Evolutionary conservation across 2,797 vertebrate species (phyloP).

Genomic region (Rhyacichthys aspro): DNA sequence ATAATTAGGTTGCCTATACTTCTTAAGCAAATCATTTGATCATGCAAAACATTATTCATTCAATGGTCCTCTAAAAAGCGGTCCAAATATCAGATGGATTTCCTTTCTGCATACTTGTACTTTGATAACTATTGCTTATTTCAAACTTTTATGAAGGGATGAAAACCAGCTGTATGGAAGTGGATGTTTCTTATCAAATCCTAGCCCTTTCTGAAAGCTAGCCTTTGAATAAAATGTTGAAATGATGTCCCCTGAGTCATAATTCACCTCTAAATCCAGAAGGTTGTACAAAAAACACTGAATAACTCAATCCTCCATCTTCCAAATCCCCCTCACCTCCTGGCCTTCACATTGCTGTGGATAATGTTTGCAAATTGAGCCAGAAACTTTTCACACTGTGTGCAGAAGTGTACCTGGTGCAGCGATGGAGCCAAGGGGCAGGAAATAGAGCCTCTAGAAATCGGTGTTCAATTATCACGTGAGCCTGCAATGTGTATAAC

Average conservation of each 20-base stretch:
- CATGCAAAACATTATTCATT: no score
- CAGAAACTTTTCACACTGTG: conserved; percentile 35
- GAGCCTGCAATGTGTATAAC: conserved; percentile 9
- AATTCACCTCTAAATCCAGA: conserved; percentile 4
- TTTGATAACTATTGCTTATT: background rate
- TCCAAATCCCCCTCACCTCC: conserved; percentile 32
- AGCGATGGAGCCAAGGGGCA: conserved; percentile 9
- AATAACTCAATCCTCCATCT: conserved; percentile 26
- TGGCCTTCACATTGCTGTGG: conserved; percentile 24
- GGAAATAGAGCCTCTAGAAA: conserved; percentile 28
- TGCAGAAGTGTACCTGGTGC: conserved; percentile 24
- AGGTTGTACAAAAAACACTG: conserved; percentile 22
- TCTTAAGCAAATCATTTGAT: no score
- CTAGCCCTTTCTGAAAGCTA: conserved; percentile 19
- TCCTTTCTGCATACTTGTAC: background rate
- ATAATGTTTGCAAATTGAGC: conserved; percentile 22
- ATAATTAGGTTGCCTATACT: no score
- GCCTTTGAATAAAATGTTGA: conserved; percentile 32
- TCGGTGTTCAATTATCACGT: conserved; percentile 28
- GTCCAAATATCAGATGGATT: no score
- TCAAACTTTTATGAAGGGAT: background rate
- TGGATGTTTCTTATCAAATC: conserved; percentile 28
- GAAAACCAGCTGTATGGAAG: conserved; percentile 24
- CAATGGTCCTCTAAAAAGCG: no score
- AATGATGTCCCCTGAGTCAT: conserved; percentile 23